Evolutionary conservation across 2,888 invertebrate species (phyloP), one percentile per base, ranked within the genome.

Genomic region (Drosophila paranaensis): DNA sequence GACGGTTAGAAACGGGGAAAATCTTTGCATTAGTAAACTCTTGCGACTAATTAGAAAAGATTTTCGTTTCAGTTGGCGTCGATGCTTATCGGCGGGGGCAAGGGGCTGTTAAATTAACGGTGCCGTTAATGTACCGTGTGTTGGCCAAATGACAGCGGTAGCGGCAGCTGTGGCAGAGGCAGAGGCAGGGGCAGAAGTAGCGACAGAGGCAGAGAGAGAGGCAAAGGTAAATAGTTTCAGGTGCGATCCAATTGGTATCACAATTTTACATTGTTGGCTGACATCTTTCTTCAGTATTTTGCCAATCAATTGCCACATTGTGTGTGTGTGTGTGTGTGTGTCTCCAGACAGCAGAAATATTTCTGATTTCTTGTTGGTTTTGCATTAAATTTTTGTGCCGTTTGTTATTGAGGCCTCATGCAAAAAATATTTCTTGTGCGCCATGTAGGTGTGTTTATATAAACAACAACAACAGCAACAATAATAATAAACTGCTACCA

Each of bases 241-340:
- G 63, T 68, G 70, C 71, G 45, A 72, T 65, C 66, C 58, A 85
- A 80, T 80, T 77, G 81, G 84, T 75, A 84, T 78, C 86, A 81
- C 71, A 81, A 79, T 79, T 87, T 81, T 74, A 73, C 73, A 87
- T 81, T 86, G 65, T 70, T 77, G 77, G 66, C 75, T 70, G 69
- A 81, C 87, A 86, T 83, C 70, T 83, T 84, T 73, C 62, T 81
- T 45, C 58, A 33, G 27, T 84, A 82, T 83, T 82, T 84, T 78
- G 79, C 71, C 82, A 85, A 85, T 87, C 87, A 85, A 87, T 85
- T 81, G 76, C 73, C 85, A 82, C 74, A 78, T 76, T 80, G 69
- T 79, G 65, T 69, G 37, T 42, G 20, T 30, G 9, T n/a, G 10
- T 42, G 2, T 27, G 33, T 48, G 45, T 56, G 46, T 40, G 42